Evolutionary conservation across 2,888 invertebrate species (phyloP).

Genomic region (Drosophila flavopinicola): DNA sequence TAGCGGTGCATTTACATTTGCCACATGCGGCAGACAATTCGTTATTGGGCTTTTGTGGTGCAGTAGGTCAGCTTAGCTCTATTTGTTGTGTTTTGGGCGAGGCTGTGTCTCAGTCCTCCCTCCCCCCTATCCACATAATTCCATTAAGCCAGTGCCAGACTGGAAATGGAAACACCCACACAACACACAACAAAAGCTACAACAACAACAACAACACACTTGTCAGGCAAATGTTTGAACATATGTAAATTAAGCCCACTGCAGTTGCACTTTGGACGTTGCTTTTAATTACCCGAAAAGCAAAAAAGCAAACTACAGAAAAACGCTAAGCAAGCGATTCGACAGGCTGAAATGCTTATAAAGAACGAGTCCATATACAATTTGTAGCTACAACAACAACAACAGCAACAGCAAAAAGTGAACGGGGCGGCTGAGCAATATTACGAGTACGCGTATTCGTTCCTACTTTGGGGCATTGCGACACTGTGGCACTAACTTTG

Average conservation of each 20-base stretch:
- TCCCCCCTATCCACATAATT: constrained; percentile 32
- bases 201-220: constrained; percentile 31
- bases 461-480: constrained; percentile 1
- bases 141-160: constrained; percentile 54
- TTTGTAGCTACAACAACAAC: constrained; percentile 19
- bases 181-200: constrained; percentile 19
- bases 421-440: constrained; percentile 39
- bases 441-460: background rate
- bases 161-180: constrained; percentile 74
- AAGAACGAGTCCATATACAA: constrained; percentile 53
- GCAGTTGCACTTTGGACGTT: constrained; percentile 74
- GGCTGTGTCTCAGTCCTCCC: constrained; percentile 38
- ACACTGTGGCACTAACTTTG: constrained; percentile 15
- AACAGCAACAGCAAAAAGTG: constrained; percentile 57
- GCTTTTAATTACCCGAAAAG: constrained; percentile 73
- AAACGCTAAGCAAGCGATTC: constrained; percentile 3
- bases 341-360: constrained; percentile 22
- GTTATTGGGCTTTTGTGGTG: constrained; percentile 15
- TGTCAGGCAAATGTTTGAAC: constrained; percentile 64
- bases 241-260: constrained; percentile 71
- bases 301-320: constrained; percentile 11
- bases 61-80: constrained; percentile 55
- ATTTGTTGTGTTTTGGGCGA: constrained; percentile 44
- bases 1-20: constrained; percentile 2
- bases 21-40: constrained; percentile 26